Evolutionary conservation across 2,797 vertebrate species (phyloP).

Genomic region (Tangara arthus): DNA sequence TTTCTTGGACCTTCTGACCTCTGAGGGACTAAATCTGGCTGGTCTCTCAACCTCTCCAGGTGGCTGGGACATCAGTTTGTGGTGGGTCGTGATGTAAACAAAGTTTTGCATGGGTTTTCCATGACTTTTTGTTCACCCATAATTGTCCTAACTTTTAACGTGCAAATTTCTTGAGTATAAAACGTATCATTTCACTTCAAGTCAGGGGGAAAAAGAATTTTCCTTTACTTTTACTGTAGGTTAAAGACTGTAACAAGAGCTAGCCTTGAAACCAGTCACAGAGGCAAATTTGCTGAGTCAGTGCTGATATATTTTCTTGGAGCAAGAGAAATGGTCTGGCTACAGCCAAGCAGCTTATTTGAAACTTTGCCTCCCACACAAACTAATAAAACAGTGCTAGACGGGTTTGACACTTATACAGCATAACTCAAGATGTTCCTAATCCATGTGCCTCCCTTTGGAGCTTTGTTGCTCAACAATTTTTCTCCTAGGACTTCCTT

Average conservation of each 20-base stretch:
- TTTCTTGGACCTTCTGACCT: conserved; percentile 61
- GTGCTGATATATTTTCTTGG: conserved; percentile 26
- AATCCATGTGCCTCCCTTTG: background rate
- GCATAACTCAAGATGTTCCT: conserved; percentile 14
- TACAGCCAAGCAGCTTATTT: conserved; percentile 7
- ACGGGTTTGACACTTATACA: conserved; percentile 7
- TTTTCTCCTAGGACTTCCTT: background rate
- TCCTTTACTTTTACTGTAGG: background rate
- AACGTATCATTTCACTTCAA: background rate
- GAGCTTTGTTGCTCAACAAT: background rate
- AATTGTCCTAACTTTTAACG: background rate
- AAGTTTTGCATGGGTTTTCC: background rate
- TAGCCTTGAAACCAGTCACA: background rate
- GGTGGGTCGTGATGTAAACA: background rate
- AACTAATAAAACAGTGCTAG: conserved; percentile 3
- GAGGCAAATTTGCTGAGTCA: background rate
- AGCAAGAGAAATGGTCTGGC: background rate
- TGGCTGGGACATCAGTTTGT: conserved; percentile 7
- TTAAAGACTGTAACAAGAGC: background rate
- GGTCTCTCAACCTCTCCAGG: conserved; percentile 3
- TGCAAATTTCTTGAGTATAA: background rate
- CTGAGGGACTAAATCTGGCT: background rate
- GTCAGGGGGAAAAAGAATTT: background rate
- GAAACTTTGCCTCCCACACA: conserved; percentile 22
- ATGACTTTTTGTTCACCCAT: background rate